Conservation (phyloP, 2,888 invertebrate species). For the Rotaria magnacalcarata region DNA sequence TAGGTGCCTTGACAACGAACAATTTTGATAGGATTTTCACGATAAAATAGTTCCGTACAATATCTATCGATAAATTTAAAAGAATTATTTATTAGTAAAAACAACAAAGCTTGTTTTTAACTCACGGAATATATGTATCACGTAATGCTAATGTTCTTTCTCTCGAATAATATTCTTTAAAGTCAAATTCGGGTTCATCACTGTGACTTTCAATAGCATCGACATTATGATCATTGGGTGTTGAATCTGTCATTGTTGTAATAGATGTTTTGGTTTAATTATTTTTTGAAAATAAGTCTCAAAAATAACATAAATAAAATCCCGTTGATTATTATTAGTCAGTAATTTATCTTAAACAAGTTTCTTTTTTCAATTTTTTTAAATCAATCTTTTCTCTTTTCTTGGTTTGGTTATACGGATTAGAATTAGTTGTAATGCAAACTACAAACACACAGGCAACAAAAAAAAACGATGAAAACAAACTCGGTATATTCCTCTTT, state of each 20-base stretch:
- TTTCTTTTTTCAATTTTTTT: neutral
- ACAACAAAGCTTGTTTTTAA: neutral
- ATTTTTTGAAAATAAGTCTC: neutral
- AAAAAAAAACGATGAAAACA: neutral
- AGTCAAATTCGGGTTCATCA: slow-evolving; percentile 18
- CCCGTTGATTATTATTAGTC: neutral
- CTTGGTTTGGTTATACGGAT: neutral
- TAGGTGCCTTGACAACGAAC: slow-evolving; percentile 83
- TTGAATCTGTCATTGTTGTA: neutral
- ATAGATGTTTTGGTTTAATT: neutral
- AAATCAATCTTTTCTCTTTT: neutral
- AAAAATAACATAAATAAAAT: neutral
- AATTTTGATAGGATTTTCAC: slow-evolving; percentile 85
- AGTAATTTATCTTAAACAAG: neutral
- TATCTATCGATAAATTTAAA: neutral
- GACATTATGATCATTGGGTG: neutral
- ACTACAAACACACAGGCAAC: neutral
- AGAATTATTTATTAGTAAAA: too few species aligned
- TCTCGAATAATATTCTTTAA: slow-evolving; percentile 21
- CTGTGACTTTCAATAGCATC: neutral
- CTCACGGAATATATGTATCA: slow-evolving; percentile 3
- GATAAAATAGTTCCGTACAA: slow-evolving; percentile 87
- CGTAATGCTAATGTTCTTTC: neutral
- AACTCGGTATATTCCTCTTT: neutral
- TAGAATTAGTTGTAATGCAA: neutral